A percentile compares a stretch with the other conserved stretches of the same genome.
Conservation (phyloP, 2,888 invertebrate species). For the Parnassius orleans region DNA sequence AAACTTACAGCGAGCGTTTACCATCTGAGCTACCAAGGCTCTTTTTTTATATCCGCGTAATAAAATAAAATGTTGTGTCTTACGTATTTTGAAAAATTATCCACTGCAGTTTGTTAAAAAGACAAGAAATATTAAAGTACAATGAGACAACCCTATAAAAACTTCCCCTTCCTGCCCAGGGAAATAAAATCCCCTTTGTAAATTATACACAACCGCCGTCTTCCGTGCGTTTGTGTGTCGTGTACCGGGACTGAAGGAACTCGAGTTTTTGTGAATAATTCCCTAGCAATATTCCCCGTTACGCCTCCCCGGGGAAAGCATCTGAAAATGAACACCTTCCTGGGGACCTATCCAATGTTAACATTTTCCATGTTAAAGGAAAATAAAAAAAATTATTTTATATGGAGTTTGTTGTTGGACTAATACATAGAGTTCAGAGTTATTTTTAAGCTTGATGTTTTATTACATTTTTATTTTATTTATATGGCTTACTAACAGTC, state of each 20-base stretch:
- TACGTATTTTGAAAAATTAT: no score
- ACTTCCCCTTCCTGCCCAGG: background rate
- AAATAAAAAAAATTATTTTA: no score
- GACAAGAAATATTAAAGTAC: background rate
- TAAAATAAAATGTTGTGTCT: no score
- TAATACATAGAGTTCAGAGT: no score
- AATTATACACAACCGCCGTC: background rate
- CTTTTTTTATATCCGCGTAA: no score
- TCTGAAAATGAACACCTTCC: background rate
- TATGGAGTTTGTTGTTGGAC: no score
- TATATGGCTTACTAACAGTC: no score
- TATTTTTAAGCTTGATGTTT: no score
- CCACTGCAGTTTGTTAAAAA: no score
- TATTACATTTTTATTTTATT: no score
- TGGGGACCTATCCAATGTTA: background rate
- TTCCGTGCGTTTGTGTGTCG: background rate
- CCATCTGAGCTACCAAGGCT: no score
- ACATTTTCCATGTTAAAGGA: background rate
- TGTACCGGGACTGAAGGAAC: background rate
- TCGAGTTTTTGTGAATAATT: slow-evolving; percentile 27
- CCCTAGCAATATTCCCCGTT: slow-evolving; percentile 20
- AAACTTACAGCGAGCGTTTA: no score
- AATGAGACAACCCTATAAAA: background rate
- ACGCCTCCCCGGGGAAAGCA: slow-evolving; percentile 11
- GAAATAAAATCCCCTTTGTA: slow-evolving; percentile 2